A percentile compares a stretch with the other conserved stretches of the same genome.
These are phyloP conservation scores for Apis mellifera DNA, from an alignment of 1,140 invertebrate genomes.

Conservation along the genomic window Amel_HAv3.1 CM009932.2:11935501-11936000, in stretches of 20 bases:
- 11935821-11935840: accelerated
- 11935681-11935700: neutral
- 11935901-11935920: too few species aligned
- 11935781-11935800: neutral
- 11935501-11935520: slow-evolving; percentile 1
- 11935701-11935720: neutral
- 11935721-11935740: neutral
- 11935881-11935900: too few species aligned
- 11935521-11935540: slow-evolving; percentile 19
- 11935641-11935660: slow-evolving; percentile 3
- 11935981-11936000: too few species aligned
- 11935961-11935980: neutral
- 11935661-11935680: neutral
- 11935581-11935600: slow-evolving; percentile 4
- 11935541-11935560: slow-evolving; percentile 5
- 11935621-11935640: slow-evolving; percentile 20
- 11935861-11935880: neutral
- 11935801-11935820: neutral
- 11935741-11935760: neutral
- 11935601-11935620: slow-evolving; percentile 2
- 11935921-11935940: too few species aligned
- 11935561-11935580: neutral
- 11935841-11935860: neutral
- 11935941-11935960: neutral
- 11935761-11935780: neutral